A percentile compares a stretch with the other conserved stretches of the same genome.
phyloP scores from a whole-genome alignment of 2,797 vertebrate genomes.

The Melanogrammus aeglefinus region DNA sequence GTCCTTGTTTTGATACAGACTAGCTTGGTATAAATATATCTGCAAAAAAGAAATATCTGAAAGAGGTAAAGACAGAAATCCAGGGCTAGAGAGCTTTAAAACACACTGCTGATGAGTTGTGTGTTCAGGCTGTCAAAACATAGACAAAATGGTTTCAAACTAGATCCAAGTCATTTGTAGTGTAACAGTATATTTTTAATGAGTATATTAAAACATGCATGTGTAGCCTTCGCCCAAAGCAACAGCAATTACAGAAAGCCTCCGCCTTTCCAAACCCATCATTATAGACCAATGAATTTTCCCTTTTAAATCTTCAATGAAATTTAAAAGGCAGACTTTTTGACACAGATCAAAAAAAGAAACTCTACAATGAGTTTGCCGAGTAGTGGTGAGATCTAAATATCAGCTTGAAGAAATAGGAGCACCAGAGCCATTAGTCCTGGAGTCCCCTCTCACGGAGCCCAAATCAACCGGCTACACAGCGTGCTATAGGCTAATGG shows the following conservation, averaged over 20 bases:
- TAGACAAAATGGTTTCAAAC: not conserved
- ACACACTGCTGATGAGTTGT: not conserved
- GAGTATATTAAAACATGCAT: not conserved
- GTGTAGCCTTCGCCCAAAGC: not conserved
- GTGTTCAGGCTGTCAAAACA: not conserved
- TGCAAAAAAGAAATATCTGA: not conserved
- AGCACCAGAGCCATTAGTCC: slow-evolving; percentile 64
- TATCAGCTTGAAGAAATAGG: slow-evolving; percentile 49
- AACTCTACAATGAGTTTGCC: not conserved
- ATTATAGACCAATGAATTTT: slow-evolving; percentile 2
- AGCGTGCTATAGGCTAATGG: slow-evolving; percentile 66
- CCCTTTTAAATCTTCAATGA: not conserved
- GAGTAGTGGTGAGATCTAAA: slow-evolving; percentile 41
- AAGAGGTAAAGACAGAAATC: not conserved
- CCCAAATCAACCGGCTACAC: slow-evolving; percentile 65
- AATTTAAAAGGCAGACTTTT: not conserved
- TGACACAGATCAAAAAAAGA: slow-evolving; percentile 1
- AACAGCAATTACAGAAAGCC: not conserved
- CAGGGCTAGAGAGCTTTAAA: not conserved
- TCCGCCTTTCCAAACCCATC: not conserved
- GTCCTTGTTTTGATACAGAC: not conserved
- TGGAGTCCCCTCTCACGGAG: slow-evolving; percentile 60
- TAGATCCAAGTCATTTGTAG: not conserved
- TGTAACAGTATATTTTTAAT: not conserved
- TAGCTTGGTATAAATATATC: not conserved